Conservation (phyloP, 2,888 invertebrate species). For the Campoplex capitator region DNA sequence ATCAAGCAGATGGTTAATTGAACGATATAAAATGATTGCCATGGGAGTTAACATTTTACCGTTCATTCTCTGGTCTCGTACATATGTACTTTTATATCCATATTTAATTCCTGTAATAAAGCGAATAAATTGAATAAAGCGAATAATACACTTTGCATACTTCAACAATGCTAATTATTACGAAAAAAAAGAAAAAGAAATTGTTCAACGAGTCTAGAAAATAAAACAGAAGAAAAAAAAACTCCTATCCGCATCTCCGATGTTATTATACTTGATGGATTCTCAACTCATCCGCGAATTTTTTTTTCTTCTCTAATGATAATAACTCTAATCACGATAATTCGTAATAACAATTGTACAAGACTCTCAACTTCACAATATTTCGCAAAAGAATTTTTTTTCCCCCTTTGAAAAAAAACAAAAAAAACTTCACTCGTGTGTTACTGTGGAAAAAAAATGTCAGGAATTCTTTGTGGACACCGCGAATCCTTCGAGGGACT, state of each 20-base stretch:
- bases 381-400: constrained; percentile 7
- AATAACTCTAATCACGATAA: constrained; percentile 44
- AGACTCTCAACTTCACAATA: not conserved
- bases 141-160: constrained; percentile 54
- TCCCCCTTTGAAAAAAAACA: not conserved
- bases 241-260: constrained; percentile 57
- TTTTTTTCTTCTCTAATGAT: constrained; percentile 24
- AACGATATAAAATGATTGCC: constrained; percentile 67
- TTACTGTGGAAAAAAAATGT: not conserved
- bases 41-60: constrained; percentile 62
- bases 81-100: constrained; percentile 14
- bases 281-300: constrained; percentile 47
- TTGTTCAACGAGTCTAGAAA: not conserved
- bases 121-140: constrained; percentile 39
- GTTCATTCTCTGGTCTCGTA: constrained; percentile 33
- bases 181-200: constrained; percentile 21
- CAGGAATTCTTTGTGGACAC: constrained; percentile 58
- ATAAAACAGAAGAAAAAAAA: not conserved
- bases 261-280: constrained; percentile 47
- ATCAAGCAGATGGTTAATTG: constrained; percentile 68
- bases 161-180: constrained; percentile 62
- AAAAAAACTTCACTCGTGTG: not conserved
- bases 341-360: constrained; percentile 33
- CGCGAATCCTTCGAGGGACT: constrained; percentile 43
- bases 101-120: constrained; percentile 51